Conservation (phyloP, 37 sponge, comb jelly and placozoan genomes). For the Hormiphora californensis region DNA sequence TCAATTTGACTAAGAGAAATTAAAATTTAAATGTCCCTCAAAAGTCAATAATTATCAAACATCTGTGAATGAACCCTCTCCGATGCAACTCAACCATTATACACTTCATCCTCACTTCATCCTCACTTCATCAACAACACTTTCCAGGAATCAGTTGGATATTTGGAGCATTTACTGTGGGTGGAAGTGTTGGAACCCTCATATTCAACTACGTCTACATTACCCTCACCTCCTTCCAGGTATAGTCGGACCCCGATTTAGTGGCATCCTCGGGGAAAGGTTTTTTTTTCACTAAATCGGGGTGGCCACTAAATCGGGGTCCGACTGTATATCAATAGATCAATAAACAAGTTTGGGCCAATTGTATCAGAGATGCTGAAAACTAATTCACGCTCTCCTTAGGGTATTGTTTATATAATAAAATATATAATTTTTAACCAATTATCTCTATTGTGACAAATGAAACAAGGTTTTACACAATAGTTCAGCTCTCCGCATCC, state of each 20-base stretch:
- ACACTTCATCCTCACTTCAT: neutral
- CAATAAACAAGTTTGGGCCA: too few species aligned
- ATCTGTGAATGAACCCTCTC: neutral
- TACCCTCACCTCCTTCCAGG: slow-evolving; percentile 12
- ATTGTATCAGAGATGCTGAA: too few species aligned
- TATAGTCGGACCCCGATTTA: neutral
- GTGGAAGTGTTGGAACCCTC: neutral
- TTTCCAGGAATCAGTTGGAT: slow-evolving; percentile 1
- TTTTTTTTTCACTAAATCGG: too few species aligned
- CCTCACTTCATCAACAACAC: neutral
- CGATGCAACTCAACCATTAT: neutral
- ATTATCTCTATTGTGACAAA: too few species aligned
- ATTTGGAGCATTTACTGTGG: neutral
- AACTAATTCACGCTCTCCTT: too few species aligned
- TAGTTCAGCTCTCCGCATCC: too few species aligned
- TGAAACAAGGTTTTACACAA: too few species aligned
- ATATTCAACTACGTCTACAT: slow-evolving; percentile 11
- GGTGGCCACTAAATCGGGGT: too few species aligned
- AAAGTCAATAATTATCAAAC: neutral
- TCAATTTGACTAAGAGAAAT: neutral
- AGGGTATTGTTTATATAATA: too few species aligned
- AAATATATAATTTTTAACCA: neutral
- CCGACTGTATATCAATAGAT: too few species aligned
- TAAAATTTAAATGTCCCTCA: neutral
- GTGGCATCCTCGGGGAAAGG: too few species aligned